Evolutionary conservation across 2,888 invertebrate species (phyloP).

Genomic region (Drosophila barbarae): DNA sequence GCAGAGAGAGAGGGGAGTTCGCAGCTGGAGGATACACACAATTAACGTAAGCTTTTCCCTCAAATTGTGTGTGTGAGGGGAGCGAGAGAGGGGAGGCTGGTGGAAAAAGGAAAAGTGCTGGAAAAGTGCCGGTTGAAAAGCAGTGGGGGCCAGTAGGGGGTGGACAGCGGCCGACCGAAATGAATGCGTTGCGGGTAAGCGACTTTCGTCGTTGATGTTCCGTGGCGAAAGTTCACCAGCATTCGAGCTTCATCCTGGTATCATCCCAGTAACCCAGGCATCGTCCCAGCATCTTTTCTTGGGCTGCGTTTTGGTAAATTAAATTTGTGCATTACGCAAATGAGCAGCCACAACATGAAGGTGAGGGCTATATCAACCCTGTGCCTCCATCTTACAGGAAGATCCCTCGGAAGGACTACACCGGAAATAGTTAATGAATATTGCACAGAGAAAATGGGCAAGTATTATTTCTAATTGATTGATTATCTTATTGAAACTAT

Average conservation of each 20-base stretch:
- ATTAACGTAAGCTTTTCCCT: constrained; percentile 66
- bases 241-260: constrained; percentile 9
- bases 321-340: constrained; percentile 76
- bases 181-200: constrained; percentile 67
- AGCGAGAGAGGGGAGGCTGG: neutral
- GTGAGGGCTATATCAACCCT: constrained; percentile 10
- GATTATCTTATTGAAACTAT: neutral
- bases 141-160: neutral
- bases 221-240: constrained; percentile 26
- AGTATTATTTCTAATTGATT: too few species aligned
- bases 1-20: constrained; percentile 19
- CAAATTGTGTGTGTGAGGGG: constrained; percentile 27
- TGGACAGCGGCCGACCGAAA: constrained; percentile 52
- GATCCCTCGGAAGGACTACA: neutral
- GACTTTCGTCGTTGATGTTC: constrained; percentile 47
- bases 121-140: neutral
- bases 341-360: constrained; percentile 60
- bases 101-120: neutral
- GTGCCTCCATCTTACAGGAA: too few species aligned
- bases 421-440: neutral
- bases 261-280: constrained; percentile 6
- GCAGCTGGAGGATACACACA: constrained; percentile 69
- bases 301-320: constrained; percentile 69
- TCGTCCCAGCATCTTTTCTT: constrained; percentile 21
- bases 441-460: too few species aligned